Conservation (phyloP, 2,797 vertebrate species). For the Sebastes cheni region DNA sequence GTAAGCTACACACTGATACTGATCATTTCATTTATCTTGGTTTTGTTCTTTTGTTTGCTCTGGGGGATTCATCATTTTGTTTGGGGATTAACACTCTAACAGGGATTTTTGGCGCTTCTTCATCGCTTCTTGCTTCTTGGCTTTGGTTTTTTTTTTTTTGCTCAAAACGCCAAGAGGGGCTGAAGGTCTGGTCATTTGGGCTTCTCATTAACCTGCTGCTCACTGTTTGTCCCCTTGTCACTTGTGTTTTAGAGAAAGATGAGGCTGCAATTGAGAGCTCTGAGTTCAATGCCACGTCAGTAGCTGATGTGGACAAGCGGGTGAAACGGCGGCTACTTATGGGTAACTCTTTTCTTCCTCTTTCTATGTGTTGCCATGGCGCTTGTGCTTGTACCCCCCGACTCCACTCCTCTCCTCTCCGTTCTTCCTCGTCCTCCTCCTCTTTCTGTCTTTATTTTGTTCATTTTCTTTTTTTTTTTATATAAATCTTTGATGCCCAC, state of each 20-base stretch:
- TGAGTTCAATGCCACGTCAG: constrained; percentile 99
- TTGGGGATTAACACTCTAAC: constrained; percentile 90
- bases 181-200: constrained; percentile 90
- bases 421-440: constrained; percentile 64
- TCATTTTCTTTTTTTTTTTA: constrained; percentile 47
- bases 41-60: constrained; percentile 70
- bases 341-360: constrained; percentile 99
- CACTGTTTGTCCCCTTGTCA: constrained; percentile 98
- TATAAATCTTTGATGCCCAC: constrained; percentile 61
- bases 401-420: constrained; percentile 59
- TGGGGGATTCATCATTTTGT: constrained; percentile 70
- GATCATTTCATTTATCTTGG: constrained; percentile 68
- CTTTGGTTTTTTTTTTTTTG: constrained; percentile 77
- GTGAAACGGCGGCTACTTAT: constrained; percentile 99
- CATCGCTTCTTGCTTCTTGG: constrained; percentile 88
- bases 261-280: constrained; percentile 99
- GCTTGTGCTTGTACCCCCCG: constrained; percentile 85
- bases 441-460: constrained; percentile 55
- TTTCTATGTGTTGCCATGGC: constrained; percentile 96
- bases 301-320: constrained; percentile 99
- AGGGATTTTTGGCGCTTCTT: constrained; percentile 86
- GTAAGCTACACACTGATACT: constrained; percentile 65
- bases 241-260: constrained; percentile 99
- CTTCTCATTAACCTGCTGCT: constrained; percentile 99
- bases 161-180: constrained; percentile 90